Percentiles rank a stretch among this genome's conserved stretches.
Evolutionary conservation across 2,888 invertebrate genomes (phyloP).

Genomic region (Tyria jacobaeae): DNA sequence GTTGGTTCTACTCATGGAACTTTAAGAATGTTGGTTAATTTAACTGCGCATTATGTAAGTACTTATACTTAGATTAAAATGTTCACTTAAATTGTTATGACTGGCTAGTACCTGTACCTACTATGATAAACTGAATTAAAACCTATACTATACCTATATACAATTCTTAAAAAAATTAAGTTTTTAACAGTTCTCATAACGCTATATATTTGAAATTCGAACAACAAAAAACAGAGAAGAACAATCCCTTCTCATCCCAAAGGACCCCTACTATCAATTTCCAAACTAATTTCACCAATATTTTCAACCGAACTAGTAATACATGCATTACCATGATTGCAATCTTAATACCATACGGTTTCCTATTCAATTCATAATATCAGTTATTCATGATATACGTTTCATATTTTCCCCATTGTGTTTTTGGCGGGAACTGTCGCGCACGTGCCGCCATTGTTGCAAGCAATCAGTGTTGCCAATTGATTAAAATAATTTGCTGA

Average conservation of each 20-base stretch:
- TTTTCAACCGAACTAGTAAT: conserved; percentile 41
- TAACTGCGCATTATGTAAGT: too few relatives aligned
- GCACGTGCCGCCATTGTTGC: conserved; percentile 63
- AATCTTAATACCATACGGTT: conserved; percentile 61
- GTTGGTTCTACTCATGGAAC: too few relatives aligned
- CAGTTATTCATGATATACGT: conserved; percentile 56
- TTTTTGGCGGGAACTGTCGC: conserved; percentile 54
- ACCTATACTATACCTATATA: too few relatives aligned
- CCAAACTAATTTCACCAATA: conserved; percentile 21
- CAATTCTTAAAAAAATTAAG: too few relatives aligned
- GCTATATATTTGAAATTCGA: background rate
- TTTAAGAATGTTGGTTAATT: too few relatives aligned
- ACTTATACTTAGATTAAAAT: too few relatives aligned
- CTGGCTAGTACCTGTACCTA: too few relatives aligned
- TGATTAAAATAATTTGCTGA: conserved; percentile 55
- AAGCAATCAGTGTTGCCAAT: conserved; percentile 67
- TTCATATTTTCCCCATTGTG: conserved; percentile 67
- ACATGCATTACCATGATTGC: conserved; percentile 48
- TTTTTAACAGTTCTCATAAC: too few relatives aligned
- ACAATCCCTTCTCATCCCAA: too few relatives aligned
- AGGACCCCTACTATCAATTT: conserved; percentile 8
- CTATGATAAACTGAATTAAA: too few relatives aligned
- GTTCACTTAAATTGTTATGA: too few relatives aligned
- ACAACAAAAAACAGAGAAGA: background rate
- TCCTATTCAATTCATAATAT: conserved; percentile 58